Evolutionary conservation across 1,140 invertebrate species (phyloP).

Genomic region (Drosophila dunni): DNA sequence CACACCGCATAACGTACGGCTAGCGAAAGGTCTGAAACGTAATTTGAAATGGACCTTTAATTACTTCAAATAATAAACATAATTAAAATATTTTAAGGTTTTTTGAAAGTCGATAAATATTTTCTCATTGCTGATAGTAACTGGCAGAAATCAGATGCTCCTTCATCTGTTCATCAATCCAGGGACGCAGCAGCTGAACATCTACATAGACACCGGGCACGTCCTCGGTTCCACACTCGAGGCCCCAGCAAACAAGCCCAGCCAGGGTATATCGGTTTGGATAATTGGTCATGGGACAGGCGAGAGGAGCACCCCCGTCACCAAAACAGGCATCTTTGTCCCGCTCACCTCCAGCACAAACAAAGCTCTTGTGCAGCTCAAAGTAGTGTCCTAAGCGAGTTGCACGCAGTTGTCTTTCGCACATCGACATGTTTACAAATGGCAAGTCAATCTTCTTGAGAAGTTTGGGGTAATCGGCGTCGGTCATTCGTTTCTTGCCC

Average conservation of each 20-base stretch:
- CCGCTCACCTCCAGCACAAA: constrained; percentile 87
- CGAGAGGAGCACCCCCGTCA: constrained; percentile 90
- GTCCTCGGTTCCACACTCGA: constrained; percentile 86
- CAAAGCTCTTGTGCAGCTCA: constrained; percentile 84
- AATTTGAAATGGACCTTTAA: too few species aligned
- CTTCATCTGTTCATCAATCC: constrained; percentile 28
- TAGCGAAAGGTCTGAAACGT: too few species aligned
- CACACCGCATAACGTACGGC: too few species aligned
- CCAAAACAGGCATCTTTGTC: constrained; percentile 90
- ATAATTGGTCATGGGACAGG: constrained; percentile 86
- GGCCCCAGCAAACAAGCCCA: constrained; percentile 90
- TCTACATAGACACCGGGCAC: constrained; percentile 92
- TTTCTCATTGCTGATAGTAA: neutral
- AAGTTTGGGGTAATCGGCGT: constrained; percentile 53
- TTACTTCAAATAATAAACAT: too few species aligned
- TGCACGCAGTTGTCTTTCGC: constrained; percentile 84
- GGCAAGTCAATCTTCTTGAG: constrained; percentile 88
- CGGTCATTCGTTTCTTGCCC: constrained; percentile 12
- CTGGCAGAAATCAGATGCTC: neutral
- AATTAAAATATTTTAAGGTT: too few species aligned
- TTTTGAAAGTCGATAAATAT: too few species aligned
- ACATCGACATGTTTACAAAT: constrained; percentile 83
- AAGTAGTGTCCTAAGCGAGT: constrained; percentile 84
- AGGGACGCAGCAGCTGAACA: constrained; percentile 85
- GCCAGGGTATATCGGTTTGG: constrained; percentile 86